These are phyloP conservation scores for Epinotia bilunana DNA, from an alignment of 2,888 invertebrate genomes.

Conservation along the genomic window DNA sequence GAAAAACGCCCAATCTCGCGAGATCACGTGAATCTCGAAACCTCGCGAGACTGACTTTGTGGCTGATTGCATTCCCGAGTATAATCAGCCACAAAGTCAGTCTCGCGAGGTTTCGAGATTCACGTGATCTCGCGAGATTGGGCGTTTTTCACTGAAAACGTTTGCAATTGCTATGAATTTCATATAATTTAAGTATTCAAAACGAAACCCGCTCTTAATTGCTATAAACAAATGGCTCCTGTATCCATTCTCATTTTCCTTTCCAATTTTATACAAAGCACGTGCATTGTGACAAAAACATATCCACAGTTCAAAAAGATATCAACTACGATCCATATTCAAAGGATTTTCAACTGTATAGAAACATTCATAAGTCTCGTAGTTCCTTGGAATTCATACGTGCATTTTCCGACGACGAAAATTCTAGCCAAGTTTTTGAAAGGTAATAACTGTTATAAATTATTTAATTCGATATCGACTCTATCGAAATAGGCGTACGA, in stretches of 20 bases:
- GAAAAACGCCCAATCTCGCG: no score
- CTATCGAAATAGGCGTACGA: background rate
- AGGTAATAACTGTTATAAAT: background rate
- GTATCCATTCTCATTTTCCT: background rate
- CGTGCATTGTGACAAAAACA: background rate
- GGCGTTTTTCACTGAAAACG: no score
- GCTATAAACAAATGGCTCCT: background rate
- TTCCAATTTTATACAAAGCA: background rate
- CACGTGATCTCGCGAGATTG: no score
- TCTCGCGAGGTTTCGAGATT: no score
- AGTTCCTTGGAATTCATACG: background rate
- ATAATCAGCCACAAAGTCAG: no score
- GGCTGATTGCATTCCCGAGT: no score
- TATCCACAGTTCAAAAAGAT: background rate
- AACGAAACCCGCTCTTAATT: background rate
- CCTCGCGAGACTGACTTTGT: no score
- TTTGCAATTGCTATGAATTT: no score
- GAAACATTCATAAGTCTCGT: background rate
- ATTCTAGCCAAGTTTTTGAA: background rate
- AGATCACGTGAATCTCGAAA: no score
- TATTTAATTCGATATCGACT: background rate
- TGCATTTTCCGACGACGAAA: background rate
- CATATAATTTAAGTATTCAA: background rate
- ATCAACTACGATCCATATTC: background rate
- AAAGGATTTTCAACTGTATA: background rate